Evolutionary conservation across 2,888 invertebrate species (phyloP), one percentile per base, ranked within the genome.

Genomic region (Nineta flava): DNA sequence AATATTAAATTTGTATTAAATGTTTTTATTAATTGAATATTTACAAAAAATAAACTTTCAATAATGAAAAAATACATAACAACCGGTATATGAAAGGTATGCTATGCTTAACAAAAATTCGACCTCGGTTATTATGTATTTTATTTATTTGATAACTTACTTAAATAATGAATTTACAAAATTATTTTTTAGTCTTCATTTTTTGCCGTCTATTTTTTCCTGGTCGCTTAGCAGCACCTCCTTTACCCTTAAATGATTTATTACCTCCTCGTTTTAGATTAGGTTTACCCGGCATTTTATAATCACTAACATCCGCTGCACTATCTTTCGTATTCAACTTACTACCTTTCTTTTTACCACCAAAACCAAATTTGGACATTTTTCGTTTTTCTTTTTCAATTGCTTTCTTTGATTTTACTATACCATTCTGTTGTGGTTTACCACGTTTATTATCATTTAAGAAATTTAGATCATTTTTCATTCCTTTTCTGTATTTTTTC

Each of bases 361-460:
- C 96, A 68, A 87, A 94, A 1, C 97, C 96, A 68, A 84, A 97
- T 64, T 87, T 93, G 51, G 81, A 74, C 62, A 93, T 83, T 62
- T 87, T 90, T 59, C 73, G 71, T 54, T 79, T 74, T 54, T 83
- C 71, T 63, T 75, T 80, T 9, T 70, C 70, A 1, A 66, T 59
- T 2, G 57, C 54, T 52, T 62, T 65, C 21, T 66, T 69, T 52
- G 68, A 70, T 12, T 65, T 55, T 40, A 67, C 53, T 58, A 58
- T 57, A 58, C 65, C 54, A 34, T 56, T 50, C 13, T 0, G n/a
- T n/a, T 10, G 34, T 19, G 26, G 13, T 31, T 5, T 32, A 16
- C 66, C 69, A 35, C 69, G 62, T 53, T 71, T 73, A 35, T 70
- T 77, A 48, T 83, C 81, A 51, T 88, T 85, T 52, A 90, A 68